Evolutionary conservation across 2,113 vertebrate species (phyloP), one percentile per base, ranked within the genome.

Genomic region (Canis aureus): DNA sequence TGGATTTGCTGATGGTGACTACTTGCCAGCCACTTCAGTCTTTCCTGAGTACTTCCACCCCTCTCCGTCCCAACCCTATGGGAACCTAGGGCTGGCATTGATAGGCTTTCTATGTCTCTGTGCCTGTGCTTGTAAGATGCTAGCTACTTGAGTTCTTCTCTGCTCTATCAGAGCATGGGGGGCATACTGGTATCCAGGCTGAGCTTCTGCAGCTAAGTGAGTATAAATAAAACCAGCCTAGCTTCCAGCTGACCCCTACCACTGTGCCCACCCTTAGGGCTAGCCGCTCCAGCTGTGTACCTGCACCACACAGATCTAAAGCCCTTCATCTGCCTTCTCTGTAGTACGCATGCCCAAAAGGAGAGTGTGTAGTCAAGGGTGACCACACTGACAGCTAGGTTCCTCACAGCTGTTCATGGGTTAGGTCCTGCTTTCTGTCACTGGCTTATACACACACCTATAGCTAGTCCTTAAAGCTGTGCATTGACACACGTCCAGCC

Each of bases 231-330:
- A 62, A 57, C 27, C 27, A 76, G 35, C 57, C 57, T 83, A 62
- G 13, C 74, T 51, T 25, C 43, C 43, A 51, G 13, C 8, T 29
- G 43, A 29, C 25, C 15, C 74, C 25, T 25, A 73, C 17, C 16
- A 73, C n/a, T 5, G 6, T 22, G 25, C 6, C 55, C 20, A 59
- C 86, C 17, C 38, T 35, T 43, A 88, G 11, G 74, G 8, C 25
- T 38, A 57, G 6, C 16, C 1, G 3, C 4, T 74, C 62, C 11
- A 67, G 29, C 69, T 60, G 22, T 29, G 67, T 8, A 8, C 19
- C 25, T 15, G 55, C 17, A 22, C 19, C 20, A 17, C 27, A 59
- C 0, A 60, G 0, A 13, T 8, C 7, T 32, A 49, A 60, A 19
- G 5, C 17, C 8, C 69, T 10, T 29, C 35, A 60, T 38, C 69